These are phyloP conservation scores for Schlechtendalia chinensis DNA, from an alignment of 1,140 invertebrate genomes.

Conservation along the genomic window DNA sequence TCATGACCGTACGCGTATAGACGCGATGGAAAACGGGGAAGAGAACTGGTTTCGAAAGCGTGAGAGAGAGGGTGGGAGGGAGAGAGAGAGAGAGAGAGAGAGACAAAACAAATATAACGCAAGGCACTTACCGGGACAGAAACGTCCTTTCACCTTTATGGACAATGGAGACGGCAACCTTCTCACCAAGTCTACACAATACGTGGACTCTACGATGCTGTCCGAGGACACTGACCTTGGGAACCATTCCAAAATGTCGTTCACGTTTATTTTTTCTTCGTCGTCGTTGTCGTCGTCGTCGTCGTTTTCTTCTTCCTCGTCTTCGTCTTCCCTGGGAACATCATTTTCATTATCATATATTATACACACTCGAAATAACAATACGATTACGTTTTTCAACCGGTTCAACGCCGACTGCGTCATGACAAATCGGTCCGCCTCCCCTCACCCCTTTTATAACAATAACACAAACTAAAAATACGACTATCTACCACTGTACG, in stretches of 20 bases:
- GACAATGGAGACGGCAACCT: conserved; percentile 56
- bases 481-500: too few relatives aligned
- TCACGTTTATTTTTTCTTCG: conserved; percentile 50
- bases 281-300: conserved; percentile 47
- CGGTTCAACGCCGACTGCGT: neutral
- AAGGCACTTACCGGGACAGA: conserved; percentile 32
- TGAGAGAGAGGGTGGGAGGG: too few relatives aligned
- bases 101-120: conserved; percentile 38
- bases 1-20: too few relatives aligned
- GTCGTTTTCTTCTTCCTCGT: conserved; percentile 46
- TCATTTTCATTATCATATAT: neutral
- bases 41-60: too few relatives aligned
- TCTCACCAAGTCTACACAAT: conserved; percentile 55
- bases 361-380: neutral
- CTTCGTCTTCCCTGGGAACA: conserved; percentile 40
- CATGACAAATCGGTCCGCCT: neutral
- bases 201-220: conserved; percentile 64
- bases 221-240: conserved; percentile 80
- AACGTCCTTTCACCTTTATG: conserved; percentile 47
- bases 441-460: neutral
- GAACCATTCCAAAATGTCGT: conserved; percentile 56
- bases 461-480: too few relatives aligned
- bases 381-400: conserved; percentile 8
- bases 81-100: neutral
- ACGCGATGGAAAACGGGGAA: too few relatives aligned